phyloP scores from a whole-genome alignment of 2,797 vertebrate genomes.

The Erpetoichthys calabaricus region DNA sequence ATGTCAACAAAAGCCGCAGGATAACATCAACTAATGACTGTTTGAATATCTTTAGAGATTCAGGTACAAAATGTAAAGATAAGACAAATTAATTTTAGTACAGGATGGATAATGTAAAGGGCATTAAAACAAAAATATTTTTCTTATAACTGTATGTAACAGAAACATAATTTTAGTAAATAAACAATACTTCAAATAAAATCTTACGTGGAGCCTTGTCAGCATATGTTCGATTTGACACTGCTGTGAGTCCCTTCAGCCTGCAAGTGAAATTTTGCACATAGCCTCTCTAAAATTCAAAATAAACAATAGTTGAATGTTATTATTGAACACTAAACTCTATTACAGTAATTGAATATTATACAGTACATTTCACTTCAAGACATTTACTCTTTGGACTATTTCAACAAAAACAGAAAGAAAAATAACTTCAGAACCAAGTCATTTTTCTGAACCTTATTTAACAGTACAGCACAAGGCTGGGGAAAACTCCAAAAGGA shows the following conservation, averaged over 20 bases:
- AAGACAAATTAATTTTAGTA: background rate
- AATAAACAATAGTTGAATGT: constrained; percentile 2
- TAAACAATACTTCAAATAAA: too few relatives aligned
- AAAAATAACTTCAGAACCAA: too few relatives aligned
- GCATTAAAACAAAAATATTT: background rate
- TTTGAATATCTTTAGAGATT: background rate
- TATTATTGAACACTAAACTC: background rate
- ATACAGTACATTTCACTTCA: too few relatives aligned
- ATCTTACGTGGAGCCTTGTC: constrained; percentile 70
- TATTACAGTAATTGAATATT: too few relatives aligned
- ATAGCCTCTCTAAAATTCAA: constrained; percentile 49
- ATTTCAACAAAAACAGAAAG: too few relatives aligned
- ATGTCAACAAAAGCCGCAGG: too few relatives aligned
- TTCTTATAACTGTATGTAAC: too few relatives aligned
- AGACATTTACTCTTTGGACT: too few relatives aligned
- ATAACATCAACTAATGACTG: constrained; percentile 7
- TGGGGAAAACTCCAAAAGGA: too few relatives aligned
- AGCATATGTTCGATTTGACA: constrained; percentile 67
- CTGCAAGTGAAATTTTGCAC: constrained; percentile 62
- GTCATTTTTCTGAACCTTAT: too few relatives aligned
- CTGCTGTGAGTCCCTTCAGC: constrained; percentile 52
- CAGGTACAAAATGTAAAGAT: constrained; percentile 3
- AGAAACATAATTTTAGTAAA: too few relatives aligned
- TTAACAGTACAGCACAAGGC: too few relatives aligned
- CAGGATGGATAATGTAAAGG: background rate